Base-by-base conservation (phyloP, 2,113 vertebrate genomes). In the Pomatostomus ruficeps region DNA sequence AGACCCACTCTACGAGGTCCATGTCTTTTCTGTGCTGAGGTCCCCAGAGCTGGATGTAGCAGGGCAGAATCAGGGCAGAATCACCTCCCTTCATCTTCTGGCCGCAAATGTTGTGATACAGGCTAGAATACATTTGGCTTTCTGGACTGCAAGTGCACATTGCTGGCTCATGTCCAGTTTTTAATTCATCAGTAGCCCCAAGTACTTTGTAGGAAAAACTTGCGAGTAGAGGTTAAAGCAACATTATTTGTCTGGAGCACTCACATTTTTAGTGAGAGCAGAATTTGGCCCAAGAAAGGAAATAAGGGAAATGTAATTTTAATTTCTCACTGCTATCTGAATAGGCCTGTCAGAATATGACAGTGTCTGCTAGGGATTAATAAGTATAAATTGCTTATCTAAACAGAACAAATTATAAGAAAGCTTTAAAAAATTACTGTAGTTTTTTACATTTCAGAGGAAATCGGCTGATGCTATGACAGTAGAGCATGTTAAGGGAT, bases 351-450 rank as follows among this genome's bases (percentile, higher is more conserved):
- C 51, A 94, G 78, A 85, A 88, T 88, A 62, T 29, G 21, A 91
- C 40, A 74, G 22, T 46, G 12, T 63, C 23, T 70, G 40, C 23
- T 70, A 63, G 29, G 51, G 7, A 91, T 89, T 91, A 95, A 35
- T 76, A 93, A 86, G 5, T 25, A 79, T 23, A 89, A 94, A 96
- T 87, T 94, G 6, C 55, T 72, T 94, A 70, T 72, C 61, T n/a
- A 77, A 95, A 91, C 9, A 89, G 23, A 78, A 54, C 7, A 71
- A 86, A 54, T 38, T 51, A 55, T 67, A 91, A 18, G 28, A 89
- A 93, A 84, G 35, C 6, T 59, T 83, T 22, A 71, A 66, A 92
- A 94, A 55, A 67, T 88, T 62, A 7, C 24, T 55, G 26, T 54
- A 20, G 17, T 42, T 85, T 65, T 93, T 83, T 82, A 45, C 29